Percentiles rank a stretch among this genome's conserved stretches.
Conservation (phyloP, 2,888 invertebrate species). For the Calameuta pallipes region DNA sequence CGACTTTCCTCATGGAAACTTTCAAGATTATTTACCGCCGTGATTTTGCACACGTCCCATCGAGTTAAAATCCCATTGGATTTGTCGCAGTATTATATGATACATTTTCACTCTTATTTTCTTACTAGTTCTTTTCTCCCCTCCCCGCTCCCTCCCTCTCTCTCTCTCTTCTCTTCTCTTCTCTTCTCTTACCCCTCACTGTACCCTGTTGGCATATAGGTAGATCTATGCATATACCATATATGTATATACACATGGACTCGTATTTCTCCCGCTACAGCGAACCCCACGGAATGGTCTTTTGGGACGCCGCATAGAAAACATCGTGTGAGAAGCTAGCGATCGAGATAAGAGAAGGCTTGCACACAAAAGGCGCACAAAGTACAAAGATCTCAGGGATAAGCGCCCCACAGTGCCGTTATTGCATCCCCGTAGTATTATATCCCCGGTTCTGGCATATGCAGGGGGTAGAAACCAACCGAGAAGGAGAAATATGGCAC, state of each 20-base stretch:
- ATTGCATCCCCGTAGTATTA: constrained; percentile 6
- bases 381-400: constrained; percentile 48
- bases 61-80: background rate
- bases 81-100: background rate
- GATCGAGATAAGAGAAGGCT: constrained; percentile 31
- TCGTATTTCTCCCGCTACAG: background rate
- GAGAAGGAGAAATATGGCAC: background rate
- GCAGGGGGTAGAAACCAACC: constrained; percentile 12
- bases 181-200: background rate
- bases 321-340: background rate
- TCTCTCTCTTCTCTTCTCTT: no score
- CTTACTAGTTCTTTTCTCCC: background rate
- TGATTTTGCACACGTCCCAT: background rate
- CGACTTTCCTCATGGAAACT: background rate
- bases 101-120: background rate
- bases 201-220: background rate
- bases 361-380: constrained; percentile 42
- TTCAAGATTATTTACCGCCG: background rate
- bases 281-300: background rate
- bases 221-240: background rate
- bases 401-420: constrained; percentile 33
- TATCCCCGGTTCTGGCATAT: constrained; percentile 17
- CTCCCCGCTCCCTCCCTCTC: no score
- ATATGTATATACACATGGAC: background rate
- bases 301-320: background rate